Base-by-base conservation (phyloP, 2,888 invertebrate genomes). In the Andrena bicolor region DNA sequence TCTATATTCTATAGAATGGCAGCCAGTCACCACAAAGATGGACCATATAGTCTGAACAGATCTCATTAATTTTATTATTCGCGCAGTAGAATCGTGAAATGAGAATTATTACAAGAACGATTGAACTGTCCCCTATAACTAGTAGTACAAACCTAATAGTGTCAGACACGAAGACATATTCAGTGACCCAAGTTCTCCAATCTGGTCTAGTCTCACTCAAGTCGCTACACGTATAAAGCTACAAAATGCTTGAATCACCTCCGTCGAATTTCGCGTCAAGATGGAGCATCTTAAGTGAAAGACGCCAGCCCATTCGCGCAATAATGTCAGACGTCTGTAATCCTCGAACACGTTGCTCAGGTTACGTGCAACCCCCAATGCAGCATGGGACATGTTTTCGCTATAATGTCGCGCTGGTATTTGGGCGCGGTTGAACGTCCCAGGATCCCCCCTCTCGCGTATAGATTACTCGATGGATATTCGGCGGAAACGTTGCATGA, bases 401-500 rank as follows among this genome's bases (percentile, higher is more conserved):
- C 30, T 35, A 51, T 28, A 65, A 79, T 80, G 71, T 72, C 78
- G 56, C 35, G 72, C 66, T 32, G 66, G 58, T 66, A 78, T 78
- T 80, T 58, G 49, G 41, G 41, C 69, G 41, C 30, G 51, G 76
- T 35, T 41, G 71, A 76, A 71, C 71, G 23, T 58, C 26, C 26
- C 63, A 20, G 63, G 49, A 53, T 56, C 30, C 70, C 7, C 58
- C 35, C 5, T n/a, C 41, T 41, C 41, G 16, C 41, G 41, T 73
- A 79, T 72, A 79, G 53, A 74, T 72, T 51, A 56, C 23, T 63
- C 72, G 58, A 64, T 69, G 79, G 78, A 79, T 63, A 78, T 80
- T 78, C 79, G 23, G 30, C 13, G 60, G 61, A 72, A 72, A 72
- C 80, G 68, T 68, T 73, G 58, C 72, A 81, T 79, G 80, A 81